Evolutionary conservation across 1,140 invertebrate species (phyloP), one percentile per base, ranked within the genome.

Genomic region (Leptonema lineaticorne): DNA sequence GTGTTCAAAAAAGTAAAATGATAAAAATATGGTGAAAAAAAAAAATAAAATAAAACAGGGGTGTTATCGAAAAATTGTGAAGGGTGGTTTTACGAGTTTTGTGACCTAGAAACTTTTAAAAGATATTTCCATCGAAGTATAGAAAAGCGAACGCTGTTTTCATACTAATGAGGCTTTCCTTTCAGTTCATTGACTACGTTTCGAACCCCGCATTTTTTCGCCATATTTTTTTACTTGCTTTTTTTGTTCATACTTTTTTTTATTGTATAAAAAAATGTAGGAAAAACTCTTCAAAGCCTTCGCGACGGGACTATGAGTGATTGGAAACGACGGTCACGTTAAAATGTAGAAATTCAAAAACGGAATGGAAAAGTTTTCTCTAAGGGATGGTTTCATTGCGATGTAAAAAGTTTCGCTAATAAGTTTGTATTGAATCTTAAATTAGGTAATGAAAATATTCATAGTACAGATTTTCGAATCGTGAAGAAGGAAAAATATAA

Each of bases 91-190:
- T 18, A 20, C 20, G 46, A 50, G 46, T 50, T 50, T 18, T 26
- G 20, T 7, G 50, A 53, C 50, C 22, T 53, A 53, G 22, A 53
- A 53, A 53, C 50, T 53, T 53, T 53, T 26, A 11, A 53, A 53
- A 22, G 22, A 53, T 53, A 53, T 53, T 53, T 53, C 50, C 22
- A 1, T 26, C 50, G 18, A 18, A 26, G 20, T 22, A 24, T 53
- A 24, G 18, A 7, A 53, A 53, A 53, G 27, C 22, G 50, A 53
- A 53, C 50, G 50, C 50, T 53, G 22, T 53, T 53, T 53, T 53
- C 50, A 53, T 53, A 53, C 50, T 53, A 53, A 53, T 53, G 50
- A 53, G 50, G 50, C 50, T 53, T 53, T 53, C 22, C 22, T 53
- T 53, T 53, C 50, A 53, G 18, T 53, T 53, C 50, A 53, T 53